These are phyloP conservation scores for Rotaria macrura DNA, from an alignment of 2,888 invertebrate species.

Conservation along the genomic window DNA sequence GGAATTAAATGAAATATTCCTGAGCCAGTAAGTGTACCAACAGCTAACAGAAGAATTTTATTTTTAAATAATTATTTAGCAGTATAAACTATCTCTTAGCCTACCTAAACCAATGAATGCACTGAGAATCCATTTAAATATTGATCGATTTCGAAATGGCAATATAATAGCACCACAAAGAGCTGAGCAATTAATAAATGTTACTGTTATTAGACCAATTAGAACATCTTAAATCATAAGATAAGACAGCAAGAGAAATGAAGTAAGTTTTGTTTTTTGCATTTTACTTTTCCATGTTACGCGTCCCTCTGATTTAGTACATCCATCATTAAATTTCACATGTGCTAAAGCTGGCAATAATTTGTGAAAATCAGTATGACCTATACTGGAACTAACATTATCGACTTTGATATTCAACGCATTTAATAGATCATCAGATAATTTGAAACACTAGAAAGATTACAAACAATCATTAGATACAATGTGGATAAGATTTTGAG, in stretches of 20 bases:
- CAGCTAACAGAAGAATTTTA: neutral
- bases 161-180: constrained; percentile 31
- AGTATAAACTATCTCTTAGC: neutral
- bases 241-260: neutral
- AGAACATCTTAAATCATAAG: constrained; percentile 20
- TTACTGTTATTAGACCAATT: constrained; percentile 16
- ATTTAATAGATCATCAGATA: neutral
- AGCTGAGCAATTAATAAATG: constrained; percentile 23
- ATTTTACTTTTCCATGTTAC: neutral
- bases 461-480: neutral
- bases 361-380: neutral
- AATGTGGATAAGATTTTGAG: neutral
- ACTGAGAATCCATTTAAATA: constrained; percentile 10
- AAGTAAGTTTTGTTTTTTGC: neutral
- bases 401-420: neutral
- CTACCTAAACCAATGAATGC: constrained; percentile 14
- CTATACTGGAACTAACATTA: neutral
- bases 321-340: neutral
- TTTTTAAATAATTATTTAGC: neutral
- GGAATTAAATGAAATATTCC: constrained; percentile 33
- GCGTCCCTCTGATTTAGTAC: neutral
- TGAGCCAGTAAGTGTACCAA: constrained; percentile 30
- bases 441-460: neutral
- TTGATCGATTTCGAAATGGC: constrained; percentile 23
- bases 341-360: neutral